A percentile compares a stretch with the other conserved stretches of the same genome.
phyloP scores from a whole-genome alignment of 2,888 invertebrate genomes.

The Drosophila stalkeri region DNA sequence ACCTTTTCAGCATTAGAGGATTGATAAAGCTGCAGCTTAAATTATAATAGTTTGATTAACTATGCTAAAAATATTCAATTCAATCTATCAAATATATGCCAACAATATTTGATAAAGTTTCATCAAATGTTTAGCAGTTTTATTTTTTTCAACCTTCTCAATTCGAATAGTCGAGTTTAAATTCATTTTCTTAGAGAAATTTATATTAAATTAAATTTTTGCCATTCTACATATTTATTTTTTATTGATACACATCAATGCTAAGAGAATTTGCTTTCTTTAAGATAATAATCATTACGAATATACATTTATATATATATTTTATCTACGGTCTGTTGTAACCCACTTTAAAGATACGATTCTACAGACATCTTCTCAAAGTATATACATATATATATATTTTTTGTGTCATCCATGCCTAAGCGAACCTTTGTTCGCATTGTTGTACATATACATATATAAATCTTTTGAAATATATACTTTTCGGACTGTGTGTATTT shows the following conservation, averaged over 20 bases:
- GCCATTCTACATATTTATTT: background rate
- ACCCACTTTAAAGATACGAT: background rate
- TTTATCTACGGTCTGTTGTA: background rate
- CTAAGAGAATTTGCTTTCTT: background rate
- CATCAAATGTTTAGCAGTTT: too few relatives aligned
- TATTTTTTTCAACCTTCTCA: too few relatives aligned
- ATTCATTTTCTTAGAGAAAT: too few relatives aligned
- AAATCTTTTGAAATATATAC: slow-evolving; percentile 24
- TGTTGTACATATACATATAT: slow-evolving; percentile 9
- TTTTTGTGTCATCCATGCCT: background rate
- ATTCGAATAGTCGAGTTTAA: too few relatives aligned
- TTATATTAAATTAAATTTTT: too few relatives aligned
- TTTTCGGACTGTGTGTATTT: slow-evolving; percentile 48
- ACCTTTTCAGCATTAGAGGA: too few relatives aligned
- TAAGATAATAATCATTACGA: background rate
- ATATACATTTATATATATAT: background rate
- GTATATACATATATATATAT: background rate
- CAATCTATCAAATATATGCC: too few relatives aligned
- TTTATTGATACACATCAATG: background rate
- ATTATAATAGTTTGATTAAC: too few relatives aligned
- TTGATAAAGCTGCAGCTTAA: too few relatives aligned
- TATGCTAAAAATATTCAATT: too few relatives aligned
- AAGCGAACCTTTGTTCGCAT: slow-evolving; percentile 8
- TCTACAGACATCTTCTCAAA: background rate
- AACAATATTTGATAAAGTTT: too few relatives aligned